These are phyloP conservation scores for Toxonevra muliebris DNA, from an alignment of 2,888 invertebrate genomes.

Conservation along the genomic window DNA sequence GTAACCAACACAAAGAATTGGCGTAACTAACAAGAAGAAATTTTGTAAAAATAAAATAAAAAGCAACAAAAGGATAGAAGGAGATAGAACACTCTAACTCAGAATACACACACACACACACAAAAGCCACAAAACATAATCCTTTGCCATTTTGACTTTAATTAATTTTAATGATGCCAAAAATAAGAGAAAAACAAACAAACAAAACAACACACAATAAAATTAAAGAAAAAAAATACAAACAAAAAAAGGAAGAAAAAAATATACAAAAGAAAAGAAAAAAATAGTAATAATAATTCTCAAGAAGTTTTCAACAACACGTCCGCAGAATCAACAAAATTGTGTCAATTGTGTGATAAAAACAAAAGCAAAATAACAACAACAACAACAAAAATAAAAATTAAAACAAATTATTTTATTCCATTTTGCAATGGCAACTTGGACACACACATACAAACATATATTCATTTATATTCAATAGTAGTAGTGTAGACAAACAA, in stretches of 20 bases:
- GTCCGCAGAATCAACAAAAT: not conserved
- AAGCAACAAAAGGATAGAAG: constrained; percentile 12
- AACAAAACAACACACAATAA: constrained; percentile 29
- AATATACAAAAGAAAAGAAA: constrained; percentile 9
- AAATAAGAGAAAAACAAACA: constrained; percentile 38
- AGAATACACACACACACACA: constrained; percentile 4
- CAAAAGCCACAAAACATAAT: constrained; percentile 33
- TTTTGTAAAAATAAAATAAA: constrained; percentile 11
- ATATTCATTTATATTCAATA: too few relatives aligned
- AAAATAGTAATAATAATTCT: constrained; percentile 13
- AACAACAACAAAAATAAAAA: constrained; percentile 20
- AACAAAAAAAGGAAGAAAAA: constrained; percentile 5
- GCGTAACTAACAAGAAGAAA: not conserved
- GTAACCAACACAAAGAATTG: not conserved
- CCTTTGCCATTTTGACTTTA: constrained; percentile 51
- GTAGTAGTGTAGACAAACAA: too few relatives aligned
- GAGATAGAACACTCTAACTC: constrained; percentile 9
- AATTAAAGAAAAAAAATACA: not conserved
- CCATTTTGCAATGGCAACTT: constrained; percentile 3
- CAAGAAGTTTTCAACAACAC: not conserved
- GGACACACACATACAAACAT: too few relatives aligned
- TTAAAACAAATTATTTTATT: constrained; percentile 30
- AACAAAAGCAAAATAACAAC: constrained; percentile 20
- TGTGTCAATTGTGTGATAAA: not conserved
- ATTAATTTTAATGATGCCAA: constrained; percentile 59